Evolutionary conservation across 2,797 vertebrate species (phyloP).

Genomic region (Scyliorhinus canicula): DNA sequence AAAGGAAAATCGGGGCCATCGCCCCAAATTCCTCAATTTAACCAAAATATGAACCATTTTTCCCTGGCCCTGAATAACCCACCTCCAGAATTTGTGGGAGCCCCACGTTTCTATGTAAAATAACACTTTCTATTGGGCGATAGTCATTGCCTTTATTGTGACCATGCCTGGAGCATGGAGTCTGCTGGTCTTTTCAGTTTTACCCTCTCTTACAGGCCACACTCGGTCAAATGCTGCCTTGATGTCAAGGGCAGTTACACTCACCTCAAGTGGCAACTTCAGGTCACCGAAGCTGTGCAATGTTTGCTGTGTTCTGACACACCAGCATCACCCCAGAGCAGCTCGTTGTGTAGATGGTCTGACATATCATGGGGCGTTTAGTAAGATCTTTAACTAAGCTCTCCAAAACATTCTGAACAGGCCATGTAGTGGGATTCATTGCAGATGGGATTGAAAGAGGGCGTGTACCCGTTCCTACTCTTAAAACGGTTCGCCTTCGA

Average conservation of each 20-base stretch:
- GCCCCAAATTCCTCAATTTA: not conserved
- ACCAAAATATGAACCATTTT: not conserved
- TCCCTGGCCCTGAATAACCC: not conserved
- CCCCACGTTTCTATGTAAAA: not conserved
- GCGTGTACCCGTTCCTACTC: not conserved
- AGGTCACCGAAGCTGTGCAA: not conserved
- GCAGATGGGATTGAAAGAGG: not conserved
- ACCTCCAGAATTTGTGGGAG: too few species aligned
- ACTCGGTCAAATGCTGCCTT: too few species aligned
- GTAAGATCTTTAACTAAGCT: not conserved
- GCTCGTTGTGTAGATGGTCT: not conserved
- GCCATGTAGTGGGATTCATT: not conserved
- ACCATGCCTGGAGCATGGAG: too few species aligned
- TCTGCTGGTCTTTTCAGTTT: too few species aligned
- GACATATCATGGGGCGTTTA: not conserved
- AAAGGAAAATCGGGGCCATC: not conserved
- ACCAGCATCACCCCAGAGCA: not conserved
- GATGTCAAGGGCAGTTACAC: too few species aligned
- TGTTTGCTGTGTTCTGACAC: not conserved
- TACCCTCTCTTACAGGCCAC: too few species aligned
- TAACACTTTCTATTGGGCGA: not conserved
- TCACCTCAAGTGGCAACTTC: not conserved
- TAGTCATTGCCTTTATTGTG: too few species aligned
- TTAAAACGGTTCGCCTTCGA: not conserved
- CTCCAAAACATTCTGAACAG: not conserved